phyloP scores from a whole-genome alignment of 2,797 vertebrate species.

The Phylloscopus collybita region DNA sequence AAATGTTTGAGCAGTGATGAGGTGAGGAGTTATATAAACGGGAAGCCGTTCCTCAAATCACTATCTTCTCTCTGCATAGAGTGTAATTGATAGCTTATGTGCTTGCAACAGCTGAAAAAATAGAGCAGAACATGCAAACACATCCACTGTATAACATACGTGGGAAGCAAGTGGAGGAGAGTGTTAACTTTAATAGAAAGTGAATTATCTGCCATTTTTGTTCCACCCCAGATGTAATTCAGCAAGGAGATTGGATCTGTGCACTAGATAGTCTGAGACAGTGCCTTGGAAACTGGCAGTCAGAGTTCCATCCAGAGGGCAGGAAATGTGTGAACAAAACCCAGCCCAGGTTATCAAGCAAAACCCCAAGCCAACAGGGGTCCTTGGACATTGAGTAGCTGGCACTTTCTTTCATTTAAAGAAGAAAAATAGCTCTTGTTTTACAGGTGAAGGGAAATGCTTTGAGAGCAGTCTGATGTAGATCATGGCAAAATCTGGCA shows the following conservation, averaged over 20 bases:
- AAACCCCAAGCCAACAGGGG: background rate
- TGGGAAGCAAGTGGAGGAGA: conserved; percentile 59
- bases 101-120: conserved; percentile 81
- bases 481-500: conserved; percentile 55
- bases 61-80: conserved; percentile 52
- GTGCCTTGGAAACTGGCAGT: conserved; percentile 37
- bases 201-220: conserved; percentile 44
- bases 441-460: conserved; percentile 24
- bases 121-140: conserved; percentile 61
- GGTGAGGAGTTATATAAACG: conserved; percentile 65
- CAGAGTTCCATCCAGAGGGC: background rate
- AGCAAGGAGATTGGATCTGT: conserved; percentile 49
- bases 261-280: background rate
- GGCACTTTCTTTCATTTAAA: conserved; percentile 30
- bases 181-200: conserved; percentile 67
- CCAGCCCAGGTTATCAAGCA: conserved; percentile 4
- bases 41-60: conserved; percentile 52
- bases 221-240: conserved; percentile 62
- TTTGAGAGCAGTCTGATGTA: background rate
- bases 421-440: conserved; percentile 38
- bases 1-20: conserved; percentile 30
- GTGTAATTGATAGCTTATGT: conserved; percentile 71
- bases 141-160: conserved; percentile 21
- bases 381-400: conserved; percentile 5
- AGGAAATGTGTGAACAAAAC: conserved; percentile 15